phyloP scores from a whole-genome alignment of 2,888 invertebrate genomes.

The Lissonota sp. region DNA sequence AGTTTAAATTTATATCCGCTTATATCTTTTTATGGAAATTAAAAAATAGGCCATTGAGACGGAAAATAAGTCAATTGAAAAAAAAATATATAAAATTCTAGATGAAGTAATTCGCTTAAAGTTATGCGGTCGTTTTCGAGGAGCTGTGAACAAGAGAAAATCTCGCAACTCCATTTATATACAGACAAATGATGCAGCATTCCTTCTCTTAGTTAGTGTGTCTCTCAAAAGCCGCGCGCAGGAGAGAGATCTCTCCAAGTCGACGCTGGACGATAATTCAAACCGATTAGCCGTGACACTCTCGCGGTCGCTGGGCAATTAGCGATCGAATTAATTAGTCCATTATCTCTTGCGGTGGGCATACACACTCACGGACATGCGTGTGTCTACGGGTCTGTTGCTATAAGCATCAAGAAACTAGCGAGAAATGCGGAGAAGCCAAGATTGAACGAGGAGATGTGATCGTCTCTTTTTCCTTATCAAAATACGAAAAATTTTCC shows the following conservation, averaged over 20 bases:
- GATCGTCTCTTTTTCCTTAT: neutral
- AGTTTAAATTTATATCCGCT: too few species aligned
- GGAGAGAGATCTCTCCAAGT: slow-evolving; percentile 43
- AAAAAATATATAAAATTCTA: too few species aligned
- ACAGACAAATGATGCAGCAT: neutral
- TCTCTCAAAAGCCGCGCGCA: neutral
- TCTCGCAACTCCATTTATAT: too few species aligned
- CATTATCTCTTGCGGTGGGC: slow-evolving; percentile 75
- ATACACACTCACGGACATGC: slow-evolving; percentile 38
- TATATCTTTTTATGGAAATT: too few species aligned
- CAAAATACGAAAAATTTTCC: too few species aligned
- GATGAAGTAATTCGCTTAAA: too few species aligned
- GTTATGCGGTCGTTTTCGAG: too few species aligned
- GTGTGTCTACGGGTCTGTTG: slow-evolving; percentile 22
- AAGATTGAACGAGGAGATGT: slow-evolving; percentile 10
- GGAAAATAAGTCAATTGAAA: too few species aligned
- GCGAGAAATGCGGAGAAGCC: slow-evolving; percentile 22
- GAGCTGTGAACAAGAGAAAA: too few species aligned
- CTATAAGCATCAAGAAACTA: slow-evolving; percentile 34
- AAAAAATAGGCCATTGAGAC: too few species aligned
- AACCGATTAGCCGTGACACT: slow-evolving; percentile 79
- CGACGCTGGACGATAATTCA: slow-evolving; percentile 73
- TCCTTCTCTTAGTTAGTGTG: neutral
- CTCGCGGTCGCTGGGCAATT: slow-evolving; percentile 77
- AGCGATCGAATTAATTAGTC: slow-evolving; percentile 81